These are phyloP conservation scores for Hemibagrus guttatus DNA, from an alignment of 2,797 vertebrate species.

Conservation along the genomic window DNA sequence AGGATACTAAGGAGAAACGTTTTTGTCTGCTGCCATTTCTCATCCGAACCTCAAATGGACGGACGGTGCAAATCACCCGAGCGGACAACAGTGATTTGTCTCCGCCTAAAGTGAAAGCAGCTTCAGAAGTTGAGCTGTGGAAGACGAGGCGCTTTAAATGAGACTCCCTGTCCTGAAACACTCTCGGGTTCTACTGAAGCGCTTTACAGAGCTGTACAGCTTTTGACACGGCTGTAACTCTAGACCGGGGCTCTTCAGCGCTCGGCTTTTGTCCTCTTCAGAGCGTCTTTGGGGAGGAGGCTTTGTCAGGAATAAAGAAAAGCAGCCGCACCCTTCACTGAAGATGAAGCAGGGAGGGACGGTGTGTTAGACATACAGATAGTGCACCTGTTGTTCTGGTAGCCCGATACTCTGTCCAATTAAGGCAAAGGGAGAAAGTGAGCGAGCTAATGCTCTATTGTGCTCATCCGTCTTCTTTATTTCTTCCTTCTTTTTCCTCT, in stretches of 20 bases:
- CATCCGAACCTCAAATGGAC: neutral
- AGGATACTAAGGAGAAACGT: neutral
- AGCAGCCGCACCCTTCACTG: conserved; percentile 47
- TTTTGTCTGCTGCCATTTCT: neutral
- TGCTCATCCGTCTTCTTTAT: conserved; percentile 24
- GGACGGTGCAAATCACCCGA: neutral
- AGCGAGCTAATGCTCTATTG: neutral
- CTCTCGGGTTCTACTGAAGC: neutral
- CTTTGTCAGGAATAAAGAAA: conserved; percentile 36
- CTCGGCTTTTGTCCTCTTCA: conserved; percentile 43
- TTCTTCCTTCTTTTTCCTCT: neutral
- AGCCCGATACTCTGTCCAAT: conserved; percentile 39
- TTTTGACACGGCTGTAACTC: conserved; percentile 40
- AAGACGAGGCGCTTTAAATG: neutral
- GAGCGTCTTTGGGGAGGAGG: conserved; percentile 38
- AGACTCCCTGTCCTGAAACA: neutral
- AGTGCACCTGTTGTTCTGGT: conserved; percentile 50
- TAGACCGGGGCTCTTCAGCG: conserved; percentile 6
- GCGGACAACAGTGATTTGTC: neutral
- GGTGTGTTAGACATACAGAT: conserved; percentile 47
- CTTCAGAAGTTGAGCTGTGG: conserved; percentile 19
- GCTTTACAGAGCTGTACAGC: neutral
- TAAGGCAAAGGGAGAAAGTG: neutral
- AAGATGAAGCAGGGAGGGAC: conserved; percentile 18
- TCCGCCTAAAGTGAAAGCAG: neutral